These are phyloP conservation scores for Lycopodina hypogea DNA, from an alignment of 37 sponge, comb jelly and placozoan species.

Conservation along the genomic window DNA sequence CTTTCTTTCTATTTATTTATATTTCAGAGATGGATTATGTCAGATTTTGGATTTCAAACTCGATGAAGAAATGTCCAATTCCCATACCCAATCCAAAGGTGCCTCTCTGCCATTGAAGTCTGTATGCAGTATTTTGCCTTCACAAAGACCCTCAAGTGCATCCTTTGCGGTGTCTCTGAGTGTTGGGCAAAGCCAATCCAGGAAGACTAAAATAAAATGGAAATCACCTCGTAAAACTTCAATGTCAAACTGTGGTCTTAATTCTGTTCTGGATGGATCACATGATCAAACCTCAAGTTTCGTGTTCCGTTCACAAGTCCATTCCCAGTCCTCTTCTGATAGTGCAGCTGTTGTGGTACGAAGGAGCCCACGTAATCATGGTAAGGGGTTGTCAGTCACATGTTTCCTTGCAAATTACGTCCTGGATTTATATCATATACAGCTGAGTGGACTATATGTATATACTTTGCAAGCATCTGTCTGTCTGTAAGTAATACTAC, in stretches of 20 bases:
- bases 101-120: too few relatives aligned
- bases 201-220: not conserved
- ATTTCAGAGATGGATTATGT: constrained; percentile 10
- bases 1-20: too few relatives aligned
- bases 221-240: constrained; percentile 1
- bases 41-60: constrained; percentile 4
- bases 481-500: too few relatives aligned
- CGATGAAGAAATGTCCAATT: constrained; percentile 1
- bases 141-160: too few relatives aligned
- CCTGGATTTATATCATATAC: too few relatives aligned
- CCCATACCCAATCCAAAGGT: not conserved
- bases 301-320: constrained; percentile 2
- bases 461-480: too few relatives aligned
- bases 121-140: too few relatives aligned
- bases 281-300: not conserved
- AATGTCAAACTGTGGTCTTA: constrained; percentile 17
- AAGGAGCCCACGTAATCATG: constrained; percentile 22
- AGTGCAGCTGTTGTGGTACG: not conserved
- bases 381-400: not conserved
- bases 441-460: not conserved
- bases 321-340: constrained; percentile 11
- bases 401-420: not conserved
- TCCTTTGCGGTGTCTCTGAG: too few relatives aligned
- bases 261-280: constrained; percentile 34
- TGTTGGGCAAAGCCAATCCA: not conserved